Evolutionary conservation across 2,797 vertebrate species (phyloP), one percentile per base, ranked within the genome.

Genomic region (Sciurus vulgaris): DNA sequence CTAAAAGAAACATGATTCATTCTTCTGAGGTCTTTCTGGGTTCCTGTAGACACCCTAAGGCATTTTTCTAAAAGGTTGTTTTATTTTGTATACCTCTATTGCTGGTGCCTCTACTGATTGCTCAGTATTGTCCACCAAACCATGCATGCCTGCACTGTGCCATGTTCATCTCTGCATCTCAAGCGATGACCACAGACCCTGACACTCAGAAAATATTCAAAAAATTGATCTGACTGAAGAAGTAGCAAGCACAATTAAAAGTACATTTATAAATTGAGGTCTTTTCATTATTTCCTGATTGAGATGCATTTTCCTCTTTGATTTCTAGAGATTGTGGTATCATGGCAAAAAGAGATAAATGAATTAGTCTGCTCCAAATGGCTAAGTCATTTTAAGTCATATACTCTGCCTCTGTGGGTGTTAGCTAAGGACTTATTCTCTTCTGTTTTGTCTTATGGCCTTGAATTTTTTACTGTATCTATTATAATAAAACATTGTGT

Each of bases 241-340:
- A 82, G 0, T 11, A 5, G 4, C 69, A 92, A 86, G 7, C 22
- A 61, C 2, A 74, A n/a, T 13, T 63, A 9, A 87, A 0, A 93
- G 44, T 78, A 65, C 26, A 44, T 72, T 67, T 4, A 12, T 94
- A 89, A 91, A 63, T 26, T 70, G 56, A 73, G 26, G 86, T 0
- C 1, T 87, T 91, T 77, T 51, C 7, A 22, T 35, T 72, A 17
- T 59, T 79, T 86, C 3, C 8, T 61, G 1, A 54, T n/a, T 44
- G 7, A 79, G 63, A 61, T 86, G 2, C 47, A 12, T 89, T 91
- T 92, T 84, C 14, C 22, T 93, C 65, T 77, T 77, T 94, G 22
- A 1, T 89, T 84, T 81, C 24, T 61, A 91, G 79, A 84, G 41
- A 83, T 33, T 91, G 17, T 69, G 35, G 1, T 47, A 61, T 35